A percentile compares a stretch with the other conserved stretches of the same genome.
These are phyloP conservation scores for Brachionus manjavacas DNA, from an alignment of 1,140 invertebrate genomes.

Conservation along the genomic window DNA sequence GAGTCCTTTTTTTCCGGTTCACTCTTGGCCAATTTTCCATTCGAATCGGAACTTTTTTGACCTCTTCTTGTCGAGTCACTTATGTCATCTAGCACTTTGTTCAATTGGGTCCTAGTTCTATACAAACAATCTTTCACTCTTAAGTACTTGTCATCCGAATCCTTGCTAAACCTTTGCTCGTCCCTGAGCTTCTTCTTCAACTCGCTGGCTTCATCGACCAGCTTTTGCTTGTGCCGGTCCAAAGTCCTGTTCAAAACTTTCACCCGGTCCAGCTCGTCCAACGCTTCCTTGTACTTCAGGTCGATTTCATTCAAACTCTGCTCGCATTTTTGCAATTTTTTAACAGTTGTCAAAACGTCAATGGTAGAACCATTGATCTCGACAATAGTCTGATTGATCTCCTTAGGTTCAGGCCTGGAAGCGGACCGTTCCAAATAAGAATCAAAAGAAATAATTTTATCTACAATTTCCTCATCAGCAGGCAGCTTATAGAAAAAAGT, in stretches of 20 bases:
- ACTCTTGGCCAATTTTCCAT: not conserved
- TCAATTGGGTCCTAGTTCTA: conserved; percentile 17
- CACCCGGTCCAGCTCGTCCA: not conserved
- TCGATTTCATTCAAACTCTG: not conserved
- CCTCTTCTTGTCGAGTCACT: conserved; percentile 18
- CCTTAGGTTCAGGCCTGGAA: not conserved
- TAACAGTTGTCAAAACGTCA: not conserved
- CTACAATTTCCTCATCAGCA: not conserved
- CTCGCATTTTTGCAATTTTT: conserved; percentile 37
- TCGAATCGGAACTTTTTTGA: not conserved
- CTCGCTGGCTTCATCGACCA: not conserved
- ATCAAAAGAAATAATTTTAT: conserved; percentile 5
- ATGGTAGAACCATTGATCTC: conserved; percentile 16
- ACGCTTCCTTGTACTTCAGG: not conserved
- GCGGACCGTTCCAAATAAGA: not conserved
- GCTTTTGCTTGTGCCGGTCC: conserved; percentile 1
- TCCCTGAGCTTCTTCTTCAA: conserved; percentile 21
- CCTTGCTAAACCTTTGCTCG: conserved; percentile 22
- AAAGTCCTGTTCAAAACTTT: conserved; percentile 6
- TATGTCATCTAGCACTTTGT: conserved; percentile 17
- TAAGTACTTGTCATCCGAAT: conserved; percentile 27
- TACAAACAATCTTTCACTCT: conserved; percentile 23
- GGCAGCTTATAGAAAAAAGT: not conserved
- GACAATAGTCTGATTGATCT: not conserved
- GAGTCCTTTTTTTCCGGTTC: conserved; percentile 7